Base-by-base conservation (phyloP, 92 coral and sea anemone species). In the Micromussa lordhowensis region DNA sequence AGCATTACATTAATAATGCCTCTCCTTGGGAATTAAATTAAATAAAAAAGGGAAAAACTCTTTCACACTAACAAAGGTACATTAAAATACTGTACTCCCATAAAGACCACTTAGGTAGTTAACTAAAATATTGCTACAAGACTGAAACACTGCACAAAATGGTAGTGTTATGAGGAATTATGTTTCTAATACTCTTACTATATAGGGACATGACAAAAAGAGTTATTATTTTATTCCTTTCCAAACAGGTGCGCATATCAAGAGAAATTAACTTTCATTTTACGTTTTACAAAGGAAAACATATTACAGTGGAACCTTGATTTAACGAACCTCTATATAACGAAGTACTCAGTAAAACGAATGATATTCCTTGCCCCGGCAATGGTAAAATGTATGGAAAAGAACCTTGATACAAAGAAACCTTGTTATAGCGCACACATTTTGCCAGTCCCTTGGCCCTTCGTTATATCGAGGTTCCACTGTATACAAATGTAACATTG, bases 21-120 rank as follows among this genome's bases (percentile, higher is more conserved):
- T 82, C 86, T 68, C 86, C 86, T 3, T 18, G 77, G 77, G 74
- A 68, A 80, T 44, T 44, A 82, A 26, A 81, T 13, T 48, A 69
- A 82, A 68, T 28, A 4, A 64, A 40, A 44, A 78, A 66, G 53
- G 26, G 28, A 28, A 14, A 81, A 68, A 21, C 69, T 64, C 13
- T 12, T 34, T n/a, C 75, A 82, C 77, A 9, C 74, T 24, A 38
- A 10, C 13, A 6, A 24, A 66, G 15, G 16, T 29, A 34, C 32
- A 4, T 58, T 66, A 32, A 55, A 17, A 16, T 30, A 79, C 9
- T 80, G 10, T 48, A 26, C 32, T 36, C 74, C 36, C 75, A 38
- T 4, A 61, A 64, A 38, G 53, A 64, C 8, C 10, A 63, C 18
- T 61, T 8, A 22, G 15, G 1, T 40, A 70, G 13, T 7, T 10